Evolutionary conservation across 2,113 vertebrate species (phyloP), one percentile per base, ranked within the genome.

Genomic region (Steatornis caripensis): DNA sequence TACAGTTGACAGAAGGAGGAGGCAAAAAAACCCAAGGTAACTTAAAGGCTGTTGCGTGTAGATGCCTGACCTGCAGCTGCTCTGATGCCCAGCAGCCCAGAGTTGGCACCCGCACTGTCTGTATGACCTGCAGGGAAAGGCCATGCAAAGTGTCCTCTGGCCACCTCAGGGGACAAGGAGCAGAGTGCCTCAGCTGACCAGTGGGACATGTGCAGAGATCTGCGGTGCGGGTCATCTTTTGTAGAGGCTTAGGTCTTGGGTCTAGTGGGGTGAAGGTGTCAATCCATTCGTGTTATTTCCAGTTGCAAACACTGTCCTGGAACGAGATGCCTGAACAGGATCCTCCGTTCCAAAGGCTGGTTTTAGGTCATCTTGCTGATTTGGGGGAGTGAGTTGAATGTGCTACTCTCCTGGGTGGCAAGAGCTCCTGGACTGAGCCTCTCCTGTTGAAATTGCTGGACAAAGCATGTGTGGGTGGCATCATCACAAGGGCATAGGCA

Each of bases 31-130:
- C n/a, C 22, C 5, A 12, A 49, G 49, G 69, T n/a, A 34, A 29
- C 11, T 68, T 20, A 32, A 81, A 84, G 70, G 36, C 43, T 65
- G 61, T 43, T 57, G 46, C 2, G 1, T 74, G 54, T 20, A 16
- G 43, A 16, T 62, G 46, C 55, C 69, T 86, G 68, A 54, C 43
- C 36, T 45, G 69, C 57, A 60, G 70, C 39, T 90, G 58, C 78
- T 60, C 34, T 36, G 53, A 20, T 72, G 60, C 55, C 55, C 0
- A 2, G 0, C 22, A 84, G 37, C 30, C 23, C 17, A 9, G 41
- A 60, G 24, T 0, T 74, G 81, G 41, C 69, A 37, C 37, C 53
- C 1, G 4, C 34, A 58, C 26, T 0, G 0, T 64, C 62, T n/a
- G 12, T 57, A 18, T 36, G 49, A 74, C 51, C 26, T 61, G 62